A percentile compares a stretch with the other conserved stretches of the same genome.
phyloP scores from a whole-genome alignment of 2,888 invertebrate genomes.

The Hirtodrosophila confusa region DNA sequence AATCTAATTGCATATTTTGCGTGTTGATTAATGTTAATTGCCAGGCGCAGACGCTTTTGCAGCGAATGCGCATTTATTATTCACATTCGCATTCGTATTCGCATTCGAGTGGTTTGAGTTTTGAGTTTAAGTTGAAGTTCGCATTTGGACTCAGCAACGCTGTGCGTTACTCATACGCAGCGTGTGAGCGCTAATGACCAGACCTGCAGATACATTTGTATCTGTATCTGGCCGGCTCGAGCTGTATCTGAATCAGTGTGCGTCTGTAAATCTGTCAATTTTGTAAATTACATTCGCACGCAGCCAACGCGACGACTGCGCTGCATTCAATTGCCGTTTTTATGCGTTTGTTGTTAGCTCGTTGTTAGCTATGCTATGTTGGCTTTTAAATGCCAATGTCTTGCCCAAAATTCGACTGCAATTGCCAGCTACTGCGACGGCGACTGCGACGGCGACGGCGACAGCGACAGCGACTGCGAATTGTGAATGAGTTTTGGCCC shows the following conservation, averaged over 20 bases:
- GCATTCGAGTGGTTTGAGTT: background rate
- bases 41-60: constrained; percentile 56
- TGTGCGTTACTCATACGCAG: constrained; percentile 63
- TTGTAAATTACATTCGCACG: constrained; percentile 74
- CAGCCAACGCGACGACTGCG: constrained; percentile 54
- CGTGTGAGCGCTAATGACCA: constrained; percentile 57
- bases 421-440: too few species aligned
- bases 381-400: constrained; percentile 78
- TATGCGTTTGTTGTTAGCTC: constrained; percentile 39
- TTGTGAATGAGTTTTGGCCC: constrained; percentile 69
- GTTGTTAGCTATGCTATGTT: constrained; percentile 24
- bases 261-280: constrained; percentile 69
- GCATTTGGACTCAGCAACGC: constrained; percentile 10
- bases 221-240: constrained; percentile 8
- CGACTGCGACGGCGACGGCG: too few species aligned
- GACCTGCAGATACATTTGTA: constrained; percentile 32
- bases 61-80: constrained; percentile 62
- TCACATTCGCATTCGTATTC: constrained; percentile 18
- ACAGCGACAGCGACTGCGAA: constrained; percentile 3
- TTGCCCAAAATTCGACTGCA: constrained; percentile 65
- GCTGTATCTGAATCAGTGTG: constrained; percentile 29
- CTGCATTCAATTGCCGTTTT: constrained; percentile 60
- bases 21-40: constrained; percentile 81
- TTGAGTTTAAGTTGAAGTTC: background rate
- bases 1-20: constrained; percentile 79